phyloP scores from a whole-genome alignment of 2,113 vertebrate species.

The Ctenodactylus gundi region DNA sequence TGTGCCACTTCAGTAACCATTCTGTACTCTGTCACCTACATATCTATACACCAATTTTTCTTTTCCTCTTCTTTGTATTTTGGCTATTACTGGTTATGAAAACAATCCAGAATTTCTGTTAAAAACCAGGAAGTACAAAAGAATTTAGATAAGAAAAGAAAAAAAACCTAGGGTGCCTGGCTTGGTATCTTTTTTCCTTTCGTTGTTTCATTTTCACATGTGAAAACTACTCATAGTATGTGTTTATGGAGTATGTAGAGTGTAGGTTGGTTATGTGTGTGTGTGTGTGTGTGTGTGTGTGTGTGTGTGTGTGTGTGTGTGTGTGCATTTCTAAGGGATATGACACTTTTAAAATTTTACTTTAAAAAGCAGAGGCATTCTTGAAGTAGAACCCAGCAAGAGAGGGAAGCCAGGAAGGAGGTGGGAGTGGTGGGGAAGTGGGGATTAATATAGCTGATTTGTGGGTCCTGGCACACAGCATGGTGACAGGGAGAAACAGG shows the following conservation, averaged over 20 bases:
- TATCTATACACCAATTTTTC: background rate
- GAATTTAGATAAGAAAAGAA: background rate
- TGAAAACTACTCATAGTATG: background rate
- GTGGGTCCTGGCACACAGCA: constrained; percentile 26
- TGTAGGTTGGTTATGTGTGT: background rate
- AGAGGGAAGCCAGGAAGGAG: constrained; percentile 21
- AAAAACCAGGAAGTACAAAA: background rate
- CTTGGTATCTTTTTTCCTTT: background rate
- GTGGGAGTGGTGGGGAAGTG: background rate
- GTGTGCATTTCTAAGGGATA: background rate
- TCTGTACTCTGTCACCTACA: background rate
- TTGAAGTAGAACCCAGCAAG: background rate
- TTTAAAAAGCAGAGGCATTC: background rate
- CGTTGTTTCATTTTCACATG: background rate
- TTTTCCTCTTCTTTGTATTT: constrained; percentile 11
- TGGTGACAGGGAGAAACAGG: constrained; percentile 8
- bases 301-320: no score
- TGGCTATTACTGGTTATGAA: background rate
- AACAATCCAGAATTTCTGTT: background rate
- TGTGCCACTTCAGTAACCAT: background rate
- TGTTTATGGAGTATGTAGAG: background rate
- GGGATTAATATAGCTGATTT: constrained; percentile 35
- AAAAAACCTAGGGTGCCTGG: background rate
- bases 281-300: background rate
- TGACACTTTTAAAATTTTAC: background rate